Conservation (phyloP, 2,797 vertebrate species). For the Galagoides demidoff region DNA sequence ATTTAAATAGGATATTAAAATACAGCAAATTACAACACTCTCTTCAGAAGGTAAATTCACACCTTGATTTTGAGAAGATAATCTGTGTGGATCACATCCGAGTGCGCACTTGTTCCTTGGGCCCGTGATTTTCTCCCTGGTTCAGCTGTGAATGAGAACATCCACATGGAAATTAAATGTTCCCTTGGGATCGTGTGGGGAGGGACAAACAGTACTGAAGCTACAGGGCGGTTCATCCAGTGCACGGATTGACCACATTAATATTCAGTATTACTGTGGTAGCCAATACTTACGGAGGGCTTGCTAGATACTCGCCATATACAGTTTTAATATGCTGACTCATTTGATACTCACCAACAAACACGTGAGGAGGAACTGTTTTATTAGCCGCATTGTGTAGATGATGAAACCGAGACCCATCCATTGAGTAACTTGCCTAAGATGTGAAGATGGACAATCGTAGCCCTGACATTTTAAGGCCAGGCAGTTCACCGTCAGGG, state of each 20-base stretch:
- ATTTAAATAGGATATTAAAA: neutral
- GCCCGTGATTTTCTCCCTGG: neutral
- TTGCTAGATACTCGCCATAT: neutral
- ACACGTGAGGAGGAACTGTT: neutral
- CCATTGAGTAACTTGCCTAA: neutral
- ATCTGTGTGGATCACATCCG: neutral
- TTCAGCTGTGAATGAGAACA: constrained; percentile 33
- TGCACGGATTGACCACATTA: neutral
- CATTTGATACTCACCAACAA: neutral
- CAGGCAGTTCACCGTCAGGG: neutral
- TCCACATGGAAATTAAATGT: neutral
- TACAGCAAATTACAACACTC: neutral
- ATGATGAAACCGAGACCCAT: neutral
- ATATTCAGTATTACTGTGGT: constrained; percentile 15
- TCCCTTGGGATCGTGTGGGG: constrained; percentile 9
- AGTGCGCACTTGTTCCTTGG: neutral
- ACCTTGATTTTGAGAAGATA: constrained; percentile 29
- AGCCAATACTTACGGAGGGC: neutral
- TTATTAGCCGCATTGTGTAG: neutral
- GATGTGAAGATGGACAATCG: neutral
- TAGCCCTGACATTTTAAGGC: neutral
- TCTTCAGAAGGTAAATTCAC: neutral
- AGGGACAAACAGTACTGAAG: neutral
- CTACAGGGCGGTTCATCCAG: constrained; percentile 6
- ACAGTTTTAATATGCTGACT: neutral